Evolutionary conservation across 2,888 invertebrate species (phyloP).

Genomic region (Drosophila ustulata): DNA sequence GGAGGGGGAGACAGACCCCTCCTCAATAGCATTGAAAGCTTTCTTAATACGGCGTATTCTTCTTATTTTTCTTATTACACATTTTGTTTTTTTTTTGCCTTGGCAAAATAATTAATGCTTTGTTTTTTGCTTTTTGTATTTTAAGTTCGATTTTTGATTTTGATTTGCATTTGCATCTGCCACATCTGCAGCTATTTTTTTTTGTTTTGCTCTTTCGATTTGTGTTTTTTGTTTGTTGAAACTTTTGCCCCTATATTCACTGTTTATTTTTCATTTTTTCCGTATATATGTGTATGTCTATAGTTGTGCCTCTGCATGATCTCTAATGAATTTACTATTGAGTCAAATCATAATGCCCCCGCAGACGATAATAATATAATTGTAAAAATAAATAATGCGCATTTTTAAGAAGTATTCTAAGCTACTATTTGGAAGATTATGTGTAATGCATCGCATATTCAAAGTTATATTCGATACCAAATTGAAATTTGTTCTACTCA

Average conservation of each 20-base stretch:
- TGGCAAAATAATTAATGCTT: slow-evolving; percentile 31
- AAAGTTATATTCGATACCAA: too few species aligned
- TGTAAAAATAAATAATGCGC: background rate
- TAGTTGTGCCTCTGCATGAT: slow-evolving; percentile 4
- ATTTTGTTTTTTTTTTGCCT: slow-evolving; percentile 4
- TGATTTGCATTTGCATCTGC: slow-evolving; percentile 43
- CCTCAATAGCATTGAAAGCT: slow-evolving; percentile 36
- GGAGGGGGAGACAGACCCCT: slow-evolving; percentile 8
- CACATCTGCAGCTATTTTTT: slow-evolving; percentile 37
- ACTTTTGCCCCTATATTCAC: background rate
- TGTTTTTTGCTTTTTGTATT: slow-evolving; percentile 26
- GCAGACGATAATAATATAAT: background rate
- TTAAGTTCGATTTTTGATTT: slow-evolving; percentile 56
- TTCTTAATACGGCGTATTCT: slow-evolving; percentile 10
- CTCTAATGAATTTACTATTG: slow-evolving; percentile 7
- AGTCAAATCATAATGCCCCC: background rate
- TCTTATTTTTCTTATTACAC: background rate
- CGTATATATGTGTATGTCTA: background rate
- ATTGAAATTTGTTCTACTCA: background rate
- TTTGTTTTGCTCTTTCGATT: background rate
- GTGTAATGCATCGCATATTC: too few species aligned
- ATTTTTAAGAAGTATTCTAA: background rate
- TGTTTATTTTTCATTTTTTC: background rate
- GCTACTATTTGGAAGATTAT: too few species aligned
- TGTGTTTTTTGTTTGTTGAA: background rate